Conservation (phyloP, 2,797 vertebrate species). For the Dallia pectoralis region DNA sequence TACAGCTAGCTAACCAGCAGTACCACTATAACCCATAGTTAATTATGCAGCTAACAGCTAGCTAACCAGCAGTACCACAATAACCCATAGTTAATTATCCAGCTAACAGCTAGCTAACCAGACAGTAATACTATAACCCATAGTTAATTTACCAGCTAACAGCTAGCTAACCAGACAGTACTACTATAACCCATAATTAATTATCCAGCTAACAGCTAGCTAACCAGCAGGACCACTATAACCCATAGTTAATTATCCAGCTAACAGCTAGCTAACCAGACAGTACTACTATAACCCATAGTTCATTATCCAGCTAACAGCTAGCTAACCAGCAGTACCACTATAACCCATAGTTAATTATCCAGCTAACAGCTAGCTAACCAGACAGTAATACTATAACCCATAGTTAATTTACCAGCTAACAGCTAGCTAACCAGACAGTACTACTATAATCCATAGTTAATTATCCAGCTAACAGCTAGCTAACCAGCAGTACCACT, state of each 20-base stretch:
- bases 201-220: background rate
- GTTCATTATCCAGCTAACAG: background rate
- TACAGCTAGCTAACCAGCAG: background rate
- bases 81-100: background rate
- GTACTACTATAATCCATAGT: background rate
- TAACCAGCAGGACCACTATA: background rate
- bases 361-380: background rate
- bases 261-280: background rate
- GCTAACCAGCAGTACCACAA: background rate
- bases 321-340: background rate
- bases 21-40: background rate
- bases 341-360: background rate
- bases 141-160: background rate
- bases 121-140: background rate
- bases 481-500: background rate
- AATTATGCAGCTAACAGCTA: background rate
- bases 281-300: background rate
- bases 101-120: background rate
- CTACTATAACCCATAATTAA: background rate
- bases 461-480: background rate
- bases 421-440: background rate
- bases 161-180: background rate
- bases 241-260: background rate
- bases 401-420: background rate
- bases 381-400: background rate